Evolutionary conservation across 2,888 invertebrate species (phyloP), one percentile per base, ranked within the genome.

Genomic region (Glaucopsyche alexis): DNA sequence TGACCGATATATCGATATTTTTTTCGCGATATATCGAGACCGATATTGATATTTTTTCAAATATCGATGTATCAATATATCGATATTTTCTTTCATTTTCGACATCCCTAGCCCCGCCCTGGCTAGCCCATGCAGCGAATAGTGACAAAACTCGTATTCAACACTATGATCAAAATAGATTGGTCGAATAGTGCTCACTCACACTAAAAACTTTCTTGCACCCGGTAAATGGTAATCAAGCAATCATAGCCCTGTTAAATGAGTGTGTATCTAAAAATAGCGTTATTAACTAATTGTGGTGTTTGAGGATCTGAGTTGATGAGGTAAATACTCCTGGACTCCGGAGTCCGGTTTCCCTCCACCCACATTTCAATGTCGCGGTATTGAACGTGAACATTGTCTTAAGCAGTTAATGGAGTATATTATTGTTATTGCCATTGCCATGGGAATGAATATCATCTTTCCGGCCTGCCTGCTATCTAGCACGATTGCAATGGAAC

Each of bases 341-440:
- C 29, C 19, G n/a, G 45, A 75, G 74, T 9, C 50, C 42, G 55
- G 66, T 74, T 74, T 76, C 75, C 74, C 70, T 72, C 73, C 72
- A 55, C 74, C 73, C 71, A 73, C 75, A 73, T 74, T 72, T 77
- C 78, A 78, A 78, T 77, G 78, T 75, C 78, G 76, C 69, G 75
- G 71, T 77, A 76, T 74, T 77, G 77, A 76, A 78, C 77, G 71
- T 75, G 77, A 75, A 71, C 73, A 74, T 55, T 55, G 13, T 40
- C 40, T 66, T 66, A 66, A 66, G 42, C 16, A 66, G n/a, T 11
- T 9, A 66, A 66, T 40, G 42, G 13, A 19, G n/a, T 67, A 55
- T 55, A 55, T 67, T 67, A 45, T 47, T 67, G 19, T 67, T 42
- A 67, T 45, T 60, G 60, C 38, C 60, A 60, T 60, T 60, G 60